A percentile compares a stretch with the other conserved stretches of the same genome.
Evolutionary conservation across 2,797 vertebrate genomes (phyloP).

Genomic region (Morelia viridis): DNA sequence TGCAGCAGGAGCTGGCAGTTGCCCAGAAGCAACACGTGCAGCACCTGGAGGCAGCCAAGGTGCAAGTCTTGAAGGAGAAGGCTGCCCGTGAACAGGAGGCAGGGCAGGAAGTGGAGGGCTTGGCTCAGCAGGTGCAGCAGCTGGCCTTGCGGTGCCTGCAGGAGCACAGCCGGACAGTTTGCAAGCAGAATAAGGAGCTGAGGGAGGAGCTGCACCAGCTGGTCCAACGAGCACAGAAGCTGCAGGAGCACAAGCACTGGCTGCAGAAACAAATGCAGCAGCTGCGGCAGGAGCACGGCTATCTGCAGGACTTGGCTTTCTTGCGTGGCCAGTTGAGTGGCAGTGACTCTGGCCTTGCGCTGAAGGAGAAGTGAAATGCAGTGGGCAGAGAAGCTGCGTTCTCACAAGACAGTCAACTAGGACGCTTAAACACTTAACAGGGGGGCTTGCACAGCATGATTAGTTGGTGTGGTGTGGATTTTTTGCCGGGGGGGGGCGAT

Average conservation of each 20-base stretch:
- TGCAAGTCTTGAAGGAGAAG: constrained; percentile 58
- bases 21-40: constrained; percentile 44
- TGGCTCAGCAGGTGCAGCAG: constrained; percentile 34
- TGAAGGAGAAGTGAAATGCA: background rate
- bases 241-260: constrained; percentile 40
- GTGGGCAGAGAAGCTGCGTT: background rate
- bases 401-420: background rate
- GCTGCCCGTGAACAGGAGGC: constrained; percentile 28
- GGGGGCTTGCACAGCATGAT: background rate
- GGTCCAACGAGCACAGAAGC: constrained; percentile 32
- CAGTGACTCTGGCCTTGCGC: background rate
- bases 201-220: constrained; percentile 50
- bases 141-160: constrained; percentile 44
- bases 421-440: background rate
- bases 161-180: constrained; percentile 45
- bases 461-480: background rate
- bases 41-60: constrained; percentile 25
- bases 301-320: constrained; percentile 43
- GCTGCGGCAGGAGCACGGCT: constrained; percentile 63
- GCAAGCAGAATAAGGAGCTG: constrained; percentile 61
- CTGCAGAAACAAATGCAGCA: constrained; percentile 56
- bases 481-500: background rate
- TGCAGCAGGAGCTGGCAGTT: constrained; percentile 54
- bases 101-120: constrained; percentile 25
- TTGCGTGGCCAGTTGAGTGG: background rate